These are phyloP conservation scores for Yponomeuta plumbellus DNA, from an alignment of 2,888 invertebrate species.

Conservation along the genomic window DNA sequence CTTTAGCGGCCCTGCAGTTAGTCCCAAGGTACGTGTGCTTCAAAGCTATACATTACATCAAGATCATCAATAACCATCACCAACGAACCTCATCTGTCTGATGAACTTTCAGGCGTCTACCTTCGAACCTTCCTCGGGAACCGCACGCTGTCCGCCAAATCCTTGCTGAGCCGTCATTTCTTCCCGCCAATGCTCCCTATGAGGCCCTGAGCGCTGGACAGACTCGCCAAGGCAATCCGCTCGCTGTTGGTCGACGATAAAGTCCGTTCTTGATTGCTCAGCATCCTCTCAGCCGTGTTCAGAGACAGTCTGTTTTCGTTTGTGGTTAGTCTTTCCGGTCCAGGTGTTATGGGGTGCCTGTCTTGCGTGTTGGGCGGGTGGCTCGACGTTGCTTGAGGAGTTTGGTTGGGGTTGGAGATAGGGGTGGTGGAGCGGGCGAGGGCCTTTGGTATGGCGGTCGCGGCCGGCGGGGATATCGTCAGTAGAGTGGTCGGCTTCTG, in stretches of 20 bases:
- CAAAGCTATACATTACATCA: too few relatives aligned
- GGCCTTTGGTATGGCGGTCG: constrained; percentile 44
- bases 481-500: constrained; percentile 58
- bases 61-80: too few relatives aligned
- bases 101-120: constrained; percentile 29
- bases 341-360: constrained; percentile 16
- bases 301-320: constrained; percentile 42
- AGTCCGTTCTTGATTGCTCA: constrained; percentile 38
- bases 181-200: constrained; percentile 59
- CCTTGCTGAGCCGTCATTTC: constrained; percentile 69
- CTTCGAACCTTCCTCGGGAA: constrained; percentile 54
- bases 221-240: constrained; percentile 51
- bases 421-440: constrained; percentile 53
- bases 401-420: constrained; percentile 34
- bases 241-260: constrained; percentile 39
- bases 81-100: not conserved
- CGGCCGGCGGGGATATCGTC: constrained; percentile 57
- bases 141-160: constrained; percentile 35
- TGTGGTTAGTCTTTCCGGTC: not conserved
- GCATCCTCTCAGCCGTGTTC: constrained; percentile 48
- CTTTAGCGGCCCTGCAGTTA: too few relatives aligned
- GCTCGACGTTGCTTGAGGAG: constrained; percentile 23
- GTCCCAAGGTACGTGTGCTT: too few relatives aligned
- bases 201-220: constrained; percentile 60
- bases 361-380: constrained; percentile 28